phyloP scores from a whole-genome alignment of 2,113 vertebrate genomes.

The Rhea pennata region DNA sequence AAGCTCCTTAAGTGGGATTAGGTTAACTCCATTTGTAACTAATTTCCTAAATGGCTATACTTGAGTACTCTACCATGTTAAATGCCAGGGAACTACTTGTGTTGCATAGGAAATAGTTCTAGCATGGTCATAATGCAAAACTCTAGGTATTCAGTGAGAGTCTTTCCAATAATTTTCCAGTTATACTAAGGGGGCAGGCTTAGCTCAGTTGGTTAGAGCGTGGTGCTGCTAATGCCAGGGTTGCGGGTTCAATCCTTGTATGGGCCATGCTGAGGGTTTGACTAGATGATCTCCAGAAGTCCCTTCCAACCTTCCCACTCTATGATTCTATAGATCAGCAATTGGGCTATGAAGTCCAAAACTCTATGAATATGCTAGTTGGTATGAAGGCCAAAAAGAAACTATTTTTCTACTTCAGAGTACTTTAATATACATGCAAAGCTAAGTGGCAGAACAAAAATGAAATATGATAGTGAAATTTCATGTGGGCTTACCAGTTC shows the following conservation, averaged over 20 bases:
- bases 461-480: not conserved
- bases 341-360: not conserved
- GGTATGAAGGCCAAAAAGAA: not conserved
- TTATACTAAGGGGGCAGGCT: not conserved
- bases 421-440: not conserved
- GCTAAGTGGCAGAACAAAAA: not conserved
- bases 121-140: not conserved
- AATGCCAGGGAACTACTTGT: not conserved
- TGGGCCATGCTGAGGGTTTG: too few relatives aligned
- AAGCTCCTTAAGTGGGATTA: slow-evolving; percentile 43
- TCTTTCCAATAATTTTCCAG: not conserved
- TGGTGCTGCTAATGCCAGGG: too few relatives aligned
- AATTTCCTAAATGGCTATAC: slow-evolving; percentile 9
- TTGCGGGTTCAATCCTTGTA: too few relatives aligned
- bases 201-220: too few relatives aligned
- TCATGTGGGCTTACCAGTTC: not conserved
- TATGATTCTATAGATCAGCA: not conserved
- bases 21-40: slow-evolving; percentile 33
- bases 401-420: not conserved
- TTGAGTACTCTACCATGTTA: rapidly evolving
- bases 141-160: not conserved
- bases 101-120: not conserved
- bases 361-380: not conserved
- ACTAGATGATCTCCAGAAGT: too few relatives aligned
- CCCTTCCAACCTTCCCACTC: too few relatives aligned